Conservation (phyloP, 2,888 invertebrate species). For the Chrysomela aeneicollis region DNA sequence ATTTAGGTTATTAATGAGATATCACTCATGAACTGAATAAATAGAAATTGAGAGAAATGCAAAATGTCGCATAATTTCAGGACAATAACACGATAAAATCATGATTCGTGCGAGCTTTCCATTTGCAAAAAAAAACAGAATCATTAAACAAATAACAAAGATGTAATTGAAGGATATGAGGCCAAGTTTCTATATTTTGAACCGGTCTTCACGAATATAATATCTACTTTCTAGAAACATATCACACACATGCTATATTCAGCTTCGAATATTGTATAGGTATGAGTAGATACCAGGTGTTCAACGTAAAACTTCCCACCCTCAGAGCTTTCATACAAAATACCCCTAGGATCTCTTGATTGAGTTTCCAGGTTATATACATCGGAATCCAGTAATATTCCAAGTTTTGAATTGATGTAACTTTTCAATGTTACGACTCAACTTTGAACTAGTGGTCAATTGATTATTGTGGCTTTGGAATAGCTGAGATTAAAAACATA, state of each 20-base stretch:
- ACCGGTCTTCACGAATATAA: conserved; percentile 18
- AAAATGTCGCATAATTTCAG: background rate
- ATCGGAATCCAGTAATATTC: too few species aligned
- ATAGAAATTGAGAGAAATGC: conserved; percentile 6
- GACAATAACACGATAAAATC: background rate
- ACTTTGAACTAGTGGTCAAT: too few species aligned
- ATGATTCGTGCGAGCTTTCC: conserved; percentile 7
- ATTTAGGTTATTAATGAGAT: too few species aligned
- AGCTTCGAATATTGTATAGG: too few species aligned
- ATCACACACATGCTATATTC: background rate
- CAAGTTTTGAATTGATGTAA: too few species aligned
- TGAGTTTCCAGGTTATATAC: too few species aligned
- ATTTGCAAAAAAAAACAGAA: conserved; percentile 1
- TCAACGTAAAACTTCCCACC: too few species aligned
- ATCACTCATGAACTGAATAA: background rate
- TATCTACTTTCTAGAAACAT: conserved; percentile 19
- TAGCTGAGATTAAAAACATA: background rate
- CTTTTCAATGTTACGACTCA: too few species aligned
- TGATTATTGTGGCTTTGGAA: background rate
- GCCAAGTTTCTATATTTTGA: conserved; percentile 27
- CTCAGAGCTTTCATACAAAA: too few species aligned
- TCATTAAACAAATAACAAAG: conserved; percentile 4
- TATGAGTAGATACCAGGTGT: too few species aligned
- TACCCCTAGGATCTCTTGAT: too few species aligned
- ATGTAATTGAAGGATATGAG: conserved; percentile 21